Evolutionary conservation across 92 coral and sea anemone species (phyloP), one percentile per base, ranked within the genome.

Genomic region (Heliopora coerulea): DNA sequence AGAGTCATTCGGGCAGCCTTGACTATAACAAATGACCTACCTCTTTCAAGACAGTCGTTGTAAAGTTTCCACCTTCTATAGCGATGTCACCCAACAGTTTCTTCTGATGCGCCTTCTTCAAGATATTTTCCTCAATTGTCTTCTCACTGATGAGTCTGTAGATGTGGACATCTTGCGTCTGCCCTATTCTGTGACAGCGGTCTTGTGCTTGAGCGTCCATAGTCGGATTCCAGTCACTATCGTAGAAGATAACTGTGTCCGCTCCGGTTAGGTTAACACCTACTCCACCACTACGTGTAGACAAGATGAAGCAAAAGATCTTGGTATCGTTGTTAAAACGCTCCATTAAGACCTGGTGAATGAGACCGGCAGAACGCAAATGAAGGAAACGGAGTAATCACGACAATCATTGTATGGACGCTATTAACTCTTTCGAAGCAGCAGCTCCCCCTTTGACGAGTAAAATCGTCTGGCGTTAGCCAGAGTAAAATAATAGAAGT

Each of bases 171-270:
- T 92, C 97, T 79, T 91, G 88, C 39, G 97, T 92, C 86, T 92
- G 97, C 65, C 97, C 97, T 69, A 92, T 92, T 54, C 97, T 91
- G 62, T 92, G 97, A 59, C 97, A 92, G 18, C 97, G 86, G 82
- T 92, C 97, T 58, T 92, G 97, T 9, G 97, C 97, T 72, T 92
- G 97, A 15, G 97, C 97, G 79, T 92, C 97, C 97, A 92, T 92
- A 7, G 96, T 90, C 3, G 97, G 97, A 24, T 92, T 92, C 97
- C 97, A 92, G 76, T 92, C 97, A 65, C 97, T 92, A 59, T 92
- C 97, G 75, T 89, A 89, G 80, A 92, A 92, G 59, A 92, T 83
- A 54, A 92, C 97, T 0, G 97, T 92, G 72, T 92, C 97, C 26
- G 97, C 97, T 14, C 97, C 97, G 73, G 97, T 92, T 13, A 92